phyloP scores from a whole-genome alignment of 2,113 vertebrate genomes.

The Ceyx margarethae region DNA sequence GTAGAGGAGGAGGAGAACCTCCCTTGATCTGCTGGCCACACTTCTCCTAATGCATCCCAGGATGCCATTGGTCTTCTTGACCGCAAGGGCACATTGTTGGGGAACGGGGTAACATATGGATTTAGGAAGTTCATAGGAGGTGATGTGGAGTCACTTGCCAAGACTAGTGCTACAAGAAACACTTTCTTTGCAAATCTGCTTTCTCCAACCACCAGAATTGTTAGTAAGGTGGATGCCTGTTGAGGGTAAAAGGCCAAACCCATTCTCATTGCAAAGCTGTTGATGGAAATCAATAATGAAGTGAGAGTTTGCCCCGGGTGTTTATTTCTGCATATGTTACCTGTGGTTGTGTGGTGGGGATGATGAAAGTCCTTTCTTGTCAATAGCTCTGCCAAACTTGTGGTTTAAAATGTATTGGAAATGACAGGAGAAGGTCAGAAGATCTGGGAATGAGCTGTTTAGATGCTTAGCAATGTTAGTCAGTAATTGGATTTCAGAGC shows the following conservation, averaged over 20 bases:
- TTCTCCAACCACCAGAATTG: neutral
- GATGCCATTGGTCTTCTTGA: no score
- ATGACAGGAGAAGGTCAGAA: neutral
- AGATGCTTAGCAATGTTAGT: neutral
- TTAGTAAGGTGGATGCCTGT: neutral
- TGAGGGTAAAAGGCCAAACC: neutral
- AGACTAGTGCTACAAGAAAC: neutral
- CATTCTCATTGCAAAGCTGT: neutral
- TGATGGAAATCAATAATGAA: neutral
- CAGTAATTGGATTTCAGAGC: slow-evolving; percentile 4
- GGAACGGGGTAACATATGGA: neutral
- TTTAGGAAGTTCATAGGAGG: neutral
- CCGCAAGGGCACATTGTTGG: no score
- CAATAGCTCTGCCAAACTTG: neutral
- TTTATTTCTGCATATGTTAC: neutral
- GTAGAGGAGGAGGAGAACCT: no score
- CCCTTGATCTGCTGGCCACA: no score
- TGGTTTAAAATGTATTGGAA: slow-evolving; percentile 1
- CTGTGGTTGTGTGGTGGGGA: neutral
- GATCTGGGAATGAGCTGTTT: neutral
- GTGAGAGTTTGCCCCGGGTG: neutral
- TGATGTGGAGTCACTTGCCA: neutral
- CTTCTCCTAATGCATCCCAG: no score
- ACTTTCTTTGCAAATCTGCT: neutral
- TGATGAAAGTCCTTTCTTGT: neutral